Conservation (phyloP, 1,140 invertebrate species). For the Drosophila novamexicana region DNA sequence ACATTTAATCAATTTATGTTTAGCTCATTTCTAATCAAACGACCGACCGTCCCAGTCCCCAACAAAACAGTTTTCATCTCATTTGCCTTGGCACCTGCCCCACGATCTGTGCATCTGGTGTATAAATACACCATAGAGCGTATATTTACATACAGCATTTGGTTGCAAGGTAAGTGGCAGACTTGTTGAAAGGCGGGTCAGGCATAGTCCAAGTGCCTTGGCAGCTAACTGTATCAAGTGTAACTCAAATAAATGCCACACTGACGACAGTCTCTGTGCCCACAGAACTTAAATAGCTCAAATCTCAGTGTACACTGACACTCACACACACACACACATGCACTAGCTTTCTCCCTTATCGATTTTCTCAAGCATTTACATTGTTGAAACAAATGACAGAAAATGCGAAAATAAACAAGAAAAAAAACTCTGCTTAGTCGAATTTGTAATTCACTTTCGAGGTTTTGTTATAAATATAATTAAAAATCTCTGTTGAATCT, state of each 20-base stretch:
- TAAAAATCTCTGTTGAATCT: no score
- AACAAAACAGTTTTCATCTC: conserved; percentile 6
- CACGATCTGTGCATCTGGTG: conserved; percentile 10
- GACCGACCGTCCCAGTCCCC: conserved; percentile 7
- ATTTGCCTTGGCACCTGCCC: conserved; percentile 61
- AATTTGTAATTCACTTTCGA: background rate
- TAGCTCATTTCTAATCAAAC: conserved; percentile 35
- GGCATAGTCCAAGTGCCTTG: conserved; percentile 36
- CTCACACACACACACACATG: conserved; percentile 1
- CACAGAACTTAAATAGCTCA: conserved; percentile 63
- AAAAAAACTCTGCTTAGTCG: background rate
- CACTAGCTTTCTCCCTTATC: conserved; percentile 48
- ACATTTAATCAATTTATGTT: conserved; percentile 79
- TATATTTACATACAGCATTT: conserved; percentile 11
- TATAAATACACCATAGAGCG: conserved; percentile 32
- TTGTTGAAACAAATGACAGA: conserved; percentile 25
- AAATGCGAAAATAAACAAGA: conserved; percentile 12
- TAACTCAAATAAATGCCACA: conserved; percentile 16
- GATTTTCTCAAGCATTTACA: conserved; percentile 55
- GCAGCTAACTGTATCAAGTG: conserved; percentile 29
- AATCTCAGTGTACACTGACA: conserved; percentile 34
- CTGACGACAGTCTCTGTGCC: conserved; percentile 35
- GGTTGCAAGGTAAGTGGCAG: conserved; percentile 44
- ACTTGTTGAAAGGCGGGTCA: conserved; percentile 74
- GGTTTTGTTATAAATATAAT: no score